Conservation (phyloP, 2,888 invertebrate species). For the Notodonta ziczac region DNA sequence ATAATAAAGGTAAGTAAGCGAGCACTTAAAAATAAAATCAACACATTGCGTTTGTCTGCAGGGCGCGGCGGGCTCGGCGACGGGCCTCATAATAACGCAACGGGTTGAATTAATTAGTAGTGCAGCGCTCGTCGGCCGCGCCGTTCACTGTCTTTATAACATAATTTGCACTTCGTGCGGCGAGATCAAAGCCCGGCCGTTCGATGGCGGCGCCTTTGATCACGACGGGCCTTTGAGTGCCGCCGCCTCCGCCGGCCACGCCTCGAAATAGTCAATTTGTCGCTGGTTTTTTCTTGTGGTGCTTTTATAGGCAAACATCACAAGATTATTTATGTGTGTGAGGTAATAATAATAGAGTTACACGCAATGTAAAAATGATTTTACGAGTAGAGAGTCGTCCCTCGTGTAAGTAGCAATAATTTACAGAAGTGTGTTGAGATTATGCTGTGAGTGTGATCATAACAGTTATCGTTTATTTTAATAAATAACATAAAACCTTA, state of each 20-base stretch:
- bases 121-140: constrained; percentile 70
- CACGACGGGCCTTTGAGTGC: constrained; percentile 78
- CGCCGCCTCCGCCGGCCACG: constrained; percentile 78
- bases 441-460: too few species aligned
- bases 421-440: too few species aligned
- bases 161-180: constrained; percentile 85
- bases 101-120: constrained; percentile 80
- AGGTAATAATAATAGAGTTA: neutral
- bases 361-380: neutral
- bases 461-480: too few species aligned
- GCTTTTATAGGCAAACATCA: constrained; percentile 31
- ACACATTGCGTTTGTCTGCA: constrained; percentile 8
- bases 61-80: neutral
- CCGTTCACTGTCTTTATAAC: constrained; percentile 83
- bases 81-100: constrained; percentile 17
- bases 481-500: too few species aligned
- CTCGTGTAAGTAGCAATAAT: too few species aligned
- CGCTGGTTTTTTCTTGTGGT: constrained; percentile 65
- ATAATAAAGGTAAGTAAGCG: neutral
- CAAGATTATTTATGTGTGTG: constrained; percentile 13
- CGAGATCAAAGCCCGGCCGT: constrained; percentile 79
- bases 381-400: neutral
- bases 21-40: constrained; percentile 32
- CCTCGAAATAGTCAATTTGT: constrained; percentile 82
- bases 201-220: constrained; percentile 83